phyloP scores from a whole-genome alignment of 2,797 vertebrate genomes.

The Danio tinwini region DNA sequence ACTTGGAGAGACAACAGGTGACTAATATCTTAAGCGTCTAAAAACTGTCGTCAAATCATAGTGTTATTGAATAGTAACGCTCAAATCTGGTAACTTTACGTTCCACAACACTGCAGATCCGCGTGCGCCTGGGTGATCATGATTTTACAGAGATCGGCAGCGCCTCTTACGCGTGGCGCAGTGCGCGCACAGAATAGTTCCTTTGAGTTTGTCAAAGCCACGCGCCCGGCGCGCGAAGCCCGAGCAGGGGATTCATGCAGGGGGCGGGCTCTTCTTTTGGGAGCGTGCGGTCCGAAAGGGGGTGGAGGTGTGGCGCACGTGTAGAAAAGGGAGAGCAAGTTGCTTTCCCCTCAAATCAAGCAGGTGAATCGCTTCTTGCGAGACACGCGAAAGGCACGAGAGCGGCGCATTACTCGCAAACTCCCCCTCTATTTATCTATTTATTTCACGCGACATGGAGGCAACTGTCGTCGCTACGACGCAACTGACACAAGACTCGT shows the following conservation, averaged over 20 bases:
- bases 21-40: not conserved
- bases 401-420: conserved; percentile 35
- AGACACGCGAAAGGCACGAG: conserved; percentile 70
- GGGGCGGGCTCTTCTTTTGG: conserved; percentile 57
- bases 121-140: conserved; percentile 32
- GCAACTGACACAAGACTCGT: conserved; percentile 49
- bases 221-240: conserved; percentile 74
- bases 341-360: conserved; percentile 57
- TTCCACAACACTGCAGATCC: conserved; percentile 38
- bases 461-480: conserved; percentile 39
- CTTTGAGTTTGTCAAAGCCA: conserved; percentile 67
- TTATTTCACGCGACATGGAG: conserved; percentile 56
- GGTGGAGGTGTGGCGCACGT: conserved; percentile 60
- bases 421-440: conserved; percentile 17
- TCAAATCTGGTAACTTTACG: not conserved
- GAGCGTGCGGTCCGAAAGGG: conserved; percentile 55
- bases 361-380: conserved; percentile 57
- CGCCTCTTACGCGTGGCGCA: conserved; percentile 51
- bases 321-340: conserved; percentile 69
- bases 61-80: not conserved
- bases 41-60: not conserved
- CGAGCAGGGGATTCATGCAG: conserved; percentile 57
- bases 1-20: not conserved
- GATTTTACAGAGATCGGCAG: conserved; percentile 1
- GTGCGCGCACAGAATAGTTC: conserved; percentile 52